Evolutionary conservation across 2,888 invertebrate species (phyloP), one percentile per base, ranked within the genome.

Genomic region (Pegoplata infirma): DNA sequence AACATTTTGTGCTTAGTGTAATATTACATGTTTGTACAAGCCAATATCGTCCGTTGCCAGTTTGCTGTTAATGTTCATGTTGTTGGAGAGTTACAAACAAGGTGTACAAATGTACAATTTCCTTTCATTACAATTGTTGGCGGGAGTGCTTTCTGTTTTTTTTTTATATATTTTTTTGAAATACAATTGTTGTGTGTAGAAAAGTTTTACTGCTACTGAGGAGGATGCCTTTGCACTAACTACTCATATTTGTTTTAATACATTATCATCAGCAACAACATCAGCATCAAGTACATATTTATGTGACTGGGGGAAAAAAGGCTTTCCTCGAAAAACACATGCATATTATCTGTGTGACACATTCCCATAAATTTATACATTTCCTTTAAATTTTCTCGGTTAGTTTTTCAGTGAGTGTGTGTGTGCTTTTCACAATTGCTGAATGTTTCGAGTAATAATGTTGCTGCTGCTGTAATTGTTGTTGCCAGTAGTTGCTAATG

Each of bases 271-370:
- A 19, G 16, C 55, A 25, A 5, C 25, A 25, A 5, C 25, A n/a
- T 2, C 58, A 58, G 21, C 44, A 36, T 25, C 53, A 58, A 44
- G 19, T 44, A 58, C 44, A 44, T 44, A 58, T n/a, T n/a, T 58
- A 23, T 21, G 32, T 12, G 58, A 40, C 40, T 58, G 44, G 58
- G 55, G 21, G 10, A 32, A 23, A 44, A 58, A 58, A 58, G 58
- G 21, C 44, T 58, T 40, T n/a, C 36, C 36, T 40, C 2, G 32
- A n/a, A n/a, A n/a, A n/a, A n/a, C 12, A 32, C 32, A 10, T n/a
- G n/a, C 36, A n/a, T n/a, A n/a, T n/a, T n/a, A n/a, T n/a, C n/a
- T n/a, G n/a, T n/a, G n/a, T n/a, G 36, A n/a, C 12, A 40, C 36
- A 40, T 40, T 40, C 44, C 44, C 36, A 58, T 58, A 58, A 58